phyloP scores from a whole-genome alignment of 1,140 invertebrate species.

The Drosophila mojavensis region DNA sequence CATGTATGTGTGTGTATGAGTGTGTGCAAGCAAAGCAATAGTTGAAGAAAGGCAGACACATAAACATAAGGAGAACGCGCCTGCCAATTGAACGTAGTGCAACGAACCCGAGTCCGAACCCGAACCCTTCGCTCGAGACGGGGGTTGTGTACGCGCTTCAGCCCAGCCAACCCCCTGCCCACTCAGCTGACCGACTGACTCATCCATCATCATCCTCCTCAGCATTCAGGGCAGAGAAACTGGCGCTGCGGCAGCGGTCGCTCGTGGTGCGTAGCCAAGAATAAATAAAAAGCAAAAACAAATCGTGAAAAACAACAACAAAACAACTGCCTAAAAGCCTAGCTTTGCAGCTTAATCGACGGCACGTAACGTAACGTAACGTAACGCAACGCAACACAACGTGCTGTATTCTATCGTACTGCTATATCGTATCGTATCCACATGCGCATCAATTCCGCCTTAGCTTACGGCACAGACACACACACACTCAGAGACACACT shows the following conservation, averaged over 20 bases:
- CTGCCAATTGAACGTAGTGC: constrained; percentile 45
- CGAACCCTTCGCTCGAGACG: constrained; percentile 26
- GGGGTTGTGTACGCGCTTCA: constrained; percentile 34
- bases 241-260: constrained; percentile 27
- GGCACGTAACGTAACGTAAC: constrained; percentile 10
- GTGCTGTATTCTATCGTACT: constrained; percentile 2
- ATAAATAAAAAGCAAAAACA: constrained; percentile 14
- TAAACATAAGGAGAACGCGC: constrained; percentile 18
- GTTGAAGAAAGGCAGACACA: constrained; percentile 27
- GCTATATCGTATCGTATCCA: constrained; percentile 1
- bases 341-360: constrained; percentile 28
- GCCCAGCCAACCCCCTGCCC: constrained; percentile 18
- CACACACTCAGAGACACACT: not conserved
- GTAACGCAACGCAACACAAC: not conserved
- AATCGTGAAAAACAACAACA: constrained; percentile 9
- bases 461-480: constrained; percentile 16
- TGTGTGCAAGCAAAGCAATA: constrained; percentile 23
- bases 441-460: constrained; percentile 17
- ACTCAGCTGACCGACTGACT: constrained; percentile 55
- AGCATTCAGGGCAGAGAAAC: constrained; percentile 45
- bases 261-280: constrained; percentile 32
- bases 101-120: constrained; percentile 33
- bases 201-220: constrained; percentile 40
- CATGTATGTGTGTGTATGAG: not conserved
- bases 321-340: constrained; percentile 21